Base-by-base conservation (phyloP, 2,113 vertebrate genomes). In the Serinus canaria region DNA sequence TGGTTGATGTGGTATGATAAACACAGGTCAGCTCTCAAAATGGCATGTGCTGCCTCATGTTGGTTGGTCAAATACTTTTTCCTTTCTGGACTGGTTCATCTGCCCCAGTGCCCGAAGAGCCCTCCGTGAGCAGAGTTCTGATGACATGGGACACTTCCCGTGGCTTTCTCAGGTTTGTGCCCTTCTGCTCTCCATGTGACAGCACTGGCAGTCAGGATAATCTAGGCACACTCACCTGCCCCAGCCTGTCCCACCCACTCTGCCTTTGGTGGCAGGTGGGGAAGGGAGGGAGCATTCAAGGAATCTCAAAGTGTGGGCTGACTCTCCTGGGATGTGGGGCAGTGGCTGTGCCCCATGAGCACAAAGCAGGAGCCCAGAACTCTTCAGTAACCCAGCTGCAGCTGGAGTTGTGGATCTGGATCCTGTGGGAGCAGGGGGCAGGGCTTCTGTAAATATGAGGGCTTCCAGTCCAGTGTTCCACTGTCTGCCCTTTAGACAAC, bases 121-220 rank as follows among this genome's bases (percentile, higher is more conserved):
- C 80, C 91, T 94, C 47, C 76, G 5, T 3, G 92, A 94, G 18
- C 94, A 90, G 74, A 70, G 53, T 56, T 66, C 80, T 90, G 92
- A 30, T 64, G 93, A 91, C 28, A 50, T 94, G 83, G 86, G 72
- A 90, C 88, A 81, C 33, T 75, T 93, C 33, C 91, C 44, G 2
- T 94, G 92, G 91, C 75, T 96, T 50, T 35, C 92, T 75, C 96
- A 96, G 96, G 96, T 96, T 96, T 84, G 96, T 96, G 93, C 41
- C 69, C 5, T 73, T 76, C 49, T 1, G 2, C 23, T 91, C 44
- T 77, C 35, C 8, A 5, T 50, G 15, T 39, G 11, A 27, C 18
- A 79, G 72, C 83, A 62, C 72, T 7, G 25, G 62, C 52, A 25
- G 22, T 14, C 10, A 43, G 53, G 44, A 21, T 7, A 41, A 41